Evolutionary conservation across 2,113 vertebrate genomes (phyloP), one percentile per base, ranked within the genome.

Genomic region (Trematocara unimaculatum): DNA sequence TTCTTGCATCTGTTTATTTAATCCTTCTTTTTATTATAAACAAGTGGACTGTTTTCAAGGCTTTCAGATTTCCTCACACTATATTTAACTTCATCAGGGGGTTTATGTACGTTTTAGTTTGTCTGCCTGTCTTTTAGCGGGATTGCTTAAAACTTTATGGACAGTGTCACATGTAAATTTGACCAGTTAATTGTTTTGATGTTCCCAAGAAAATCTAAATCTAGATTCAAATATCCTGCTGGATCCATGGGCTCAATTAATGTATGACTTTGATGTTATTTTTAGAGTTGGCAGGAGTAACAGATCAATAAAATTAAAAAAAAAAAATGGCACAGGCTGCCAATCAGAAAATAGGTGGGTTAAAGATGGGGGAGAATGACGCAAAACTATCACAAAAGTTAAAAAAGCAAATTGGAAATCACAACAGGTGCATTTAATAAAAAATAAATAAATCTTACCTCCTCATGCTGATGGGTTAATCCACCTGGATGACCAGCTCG

Each of bases 381-480:
- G 23, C 70, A 49, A 77, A 77, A 10, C 9, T 49, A 31, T 2
- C 6, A 3, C 23, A 31, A 77, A 26, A n/a, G 42, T 31, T 12
- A 31, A 31, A 49, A 31, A 18, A 31, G 15, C 15, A 7, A 77
- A 17, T 3, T 77, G 15, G 45, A n/a, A 77, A 49, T 2, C 23
- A 29, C 14, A 3, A 49, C 23, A 49, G 15, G 72, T 45, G 17
- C 10, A 3, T 17, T 47, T 23, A 55, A 51, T 7, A 2, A 1
- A 31, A 8, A 7, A 6, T 31, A 1, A 9, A 6, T 4, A 9
- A 42, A 20, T 67, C 83, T 35, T 93, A 97, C 96, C 96, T 96
- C 94, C 13, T 96, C 96, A 2, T 96, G 96, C 79, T 96, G 96
- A 58, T 97, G 95, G 14, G 33, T 12, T 23, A 81, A 2, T 56